Evolutionary conservation across 2,113 vertebrate species (phyloP), one percentile per base, ranked within the genome.

Genomic region (Chionomys nivalis): DNA sequence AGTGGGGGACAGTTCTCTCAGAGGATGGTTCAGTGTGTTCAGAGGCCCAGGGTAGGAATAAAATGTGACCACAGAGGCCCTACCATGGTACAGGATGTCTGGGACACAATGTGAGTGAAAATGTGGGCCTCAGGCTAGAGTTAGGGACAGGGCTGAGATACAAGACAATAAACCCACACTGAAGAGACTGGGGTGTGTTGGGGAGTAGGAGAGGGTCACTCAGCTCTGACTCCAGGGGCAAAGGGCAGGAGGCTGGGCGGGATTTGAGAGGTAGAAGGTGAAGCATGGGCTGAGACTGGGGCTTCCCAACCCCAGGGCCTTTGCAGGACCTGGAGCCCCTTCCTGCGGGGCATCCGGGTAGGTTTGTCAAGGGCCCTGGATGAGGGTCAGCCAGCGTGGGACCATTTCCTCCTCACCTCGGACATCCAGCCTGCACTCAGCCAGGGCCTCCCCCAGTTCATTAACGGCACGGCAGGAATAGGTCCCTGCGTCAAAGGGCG

Each of bases 391-490:
- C 16, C 26, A 33, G 58, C 0, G 16, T 19, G 47, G 39, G 6
- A 12, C 13, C 23, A 19, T 0, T 23, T 9, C 0, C 33, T 13
- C 19, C 96, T 96, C 95, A 99, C 99, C 97, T 98, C 98, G 97
- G 96, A 99, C 96, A 0, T 99, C 97, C 98, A 99, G 94, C 93
- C 96, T 99, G 97, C 99, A 99, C 96, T 99, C 99, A 36, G 99
- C 99, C 72, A 99, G 98, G 1, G 98, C 99, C 95, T 99, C 82
- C 6, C 99, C 99, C 95, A 99, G 98, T 9, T 99, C 98, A 0
- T 99, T 99, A 94, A 99, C 87, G 0, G 99, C 99, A 89, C 96
- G 97, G 97, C 99, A 99, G 79, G 98, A 94, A 97, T 99, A 99
- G 63, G 98, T 99, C 8, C 99, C 99, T 0, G 98, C 98, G 1